phyloP scores from a whole-genome alignment of 2,888 invertebrate genomes.

The Augiades crinisus region DNA sequence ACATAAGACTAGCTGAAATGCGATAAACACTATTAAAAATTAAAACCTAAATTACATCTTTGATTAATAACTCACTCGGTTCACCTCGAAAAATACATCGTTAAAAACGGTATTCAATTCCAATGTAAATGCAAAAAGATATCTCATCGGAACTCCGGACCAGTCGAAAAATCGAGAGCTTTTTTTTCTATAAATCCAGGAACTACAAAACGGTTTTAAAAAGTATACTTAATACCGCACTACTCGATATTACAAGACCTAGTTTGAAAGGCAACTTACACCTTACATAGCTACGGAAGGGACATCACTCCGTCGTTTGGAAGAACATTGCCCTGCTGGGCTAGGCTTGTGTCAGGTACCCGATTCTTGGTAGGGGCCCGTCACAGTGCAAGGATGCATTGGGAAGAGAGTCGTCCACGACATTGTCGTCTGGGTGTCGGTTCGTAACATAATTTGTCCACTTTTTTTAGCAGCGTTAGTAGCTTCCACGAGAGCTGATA shows the following conservation, averaged over 20 bases:
- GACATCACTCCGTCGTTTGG: slow-evolving; percentile 44
- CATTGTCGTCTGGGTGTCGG: slow-evolving; percentile 88
- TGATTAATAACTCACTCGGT: slow-evolving; percentile 78
- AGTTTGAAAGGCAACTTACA: slow-evolving; percentile 46
- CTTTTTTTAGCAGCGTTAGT: slow-evolving; percentile 59
- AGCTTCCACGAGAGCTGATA: slow-evolving; percentile 64
- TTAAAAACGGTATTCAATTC: slow-evolving; percentile 68
- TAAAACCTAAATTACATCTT: slow-evolving; percentile 79
- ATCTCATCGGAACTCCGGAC: slow-evolving; percentile 55
- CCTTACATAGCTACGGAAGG: slow-evolving; percentile 52
- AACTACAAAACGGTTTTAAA: slow-evolving; percentile 63
- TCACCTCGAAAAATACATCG: slow-evolving; percentile 64
- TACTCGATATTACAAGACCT: slow-evolving; percentile 40
- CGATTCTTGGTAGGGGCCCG: slow-evolving; percentile 90
- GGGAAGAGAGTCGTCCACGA: slow-evolving; percentile 93
- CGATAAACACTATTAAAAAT: slow-evolving; percentile 74
- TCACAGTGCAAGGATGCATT: slow-evolving; percentile 93
- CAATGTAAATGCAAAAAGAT: slow-evolving; percentile 62
- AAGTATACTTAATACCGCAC: slow-evolving; percentile 45
- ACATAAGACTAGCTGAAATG: slow-evolving; percentile 81
- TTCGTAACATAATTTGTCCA: slow-evolving; percentile 76
- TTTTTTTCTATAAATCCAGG: slow-evolving; percentile 49
- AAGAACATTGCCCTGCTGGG: slow-evolving; percentile 39
- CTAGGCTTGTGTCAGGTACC: slow-evolving; percentile 70
- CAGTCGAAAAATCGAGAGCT: slow-evolving; percentile 42